phyloP scores from a whole-genome alignment of 1,140 invertebrate species.

The Hyposmocoma kahamanoa region DNA sequence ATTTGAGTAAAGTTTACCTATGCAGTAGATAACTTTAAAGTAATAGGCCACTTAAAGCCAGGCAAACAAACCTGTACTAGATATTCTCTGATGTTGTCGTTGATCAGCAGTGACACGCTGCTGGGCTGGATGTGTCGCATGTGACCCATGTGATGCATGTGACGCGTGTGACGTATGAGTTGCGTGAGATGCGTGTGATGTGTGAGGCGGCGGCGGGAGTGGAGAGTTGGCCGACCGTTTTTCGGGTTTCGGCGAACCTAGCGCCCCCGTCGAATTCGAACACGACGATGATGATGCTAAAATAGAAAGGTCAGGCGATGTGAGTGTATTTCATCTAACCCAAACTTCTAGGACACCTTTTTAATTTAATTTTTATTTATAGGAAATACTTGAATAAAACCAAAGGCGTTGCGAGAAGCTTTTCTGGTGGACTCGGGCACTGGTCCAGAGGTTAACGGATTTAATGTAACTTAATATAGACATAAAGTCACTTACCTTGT shows the following conservation, averaged over 20 bases:
- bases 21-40: too few species aligned
- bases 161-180: slow-evolving; percentile 24
- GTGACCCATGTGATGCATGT: slow-evolving; percentile 13
- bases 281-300: slow-evolving; percentile 84
- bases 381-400: too few species aligned
- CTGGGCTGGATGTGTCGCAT: slow-evolving; percentile 9
- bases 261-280: slow-evolving; percentile 81
- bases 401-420: too few species aligned
- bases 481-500: slow-evolving; percentile 74
- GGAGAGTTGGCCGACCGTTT: slow-evolving; percentile 91
- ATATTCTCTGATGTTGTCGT: slow-evolving; percentile 55
- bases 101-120: slow-evolving; percentile 16
- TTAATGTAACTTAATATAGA: too few species aligned
- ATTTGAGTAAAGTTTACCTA: too few species aligned
- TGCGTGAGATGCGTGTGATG: slow-evolving; percentile 16
- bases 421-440: too few species aligned
- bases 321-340: too few species aligned
- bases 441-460: too few species aligned
- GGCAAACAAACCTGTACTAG: slow-evolving; percentile 47
- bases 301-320: too few species aligned
- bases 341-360: too few species aligned
- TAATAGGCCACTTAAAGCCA: too few species aligned
- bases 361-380: too few species aligned
- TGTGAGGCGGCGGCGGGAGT: slow-evolving; percentile 81
- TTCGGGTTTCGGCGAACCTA: slow-evolving; percentile 88